Evolutionary conservation across 2,797 vertebrate species (phyloP), one percentile per base, ranked within the genome.

Genomic region (Hydrophis major): DNA sequence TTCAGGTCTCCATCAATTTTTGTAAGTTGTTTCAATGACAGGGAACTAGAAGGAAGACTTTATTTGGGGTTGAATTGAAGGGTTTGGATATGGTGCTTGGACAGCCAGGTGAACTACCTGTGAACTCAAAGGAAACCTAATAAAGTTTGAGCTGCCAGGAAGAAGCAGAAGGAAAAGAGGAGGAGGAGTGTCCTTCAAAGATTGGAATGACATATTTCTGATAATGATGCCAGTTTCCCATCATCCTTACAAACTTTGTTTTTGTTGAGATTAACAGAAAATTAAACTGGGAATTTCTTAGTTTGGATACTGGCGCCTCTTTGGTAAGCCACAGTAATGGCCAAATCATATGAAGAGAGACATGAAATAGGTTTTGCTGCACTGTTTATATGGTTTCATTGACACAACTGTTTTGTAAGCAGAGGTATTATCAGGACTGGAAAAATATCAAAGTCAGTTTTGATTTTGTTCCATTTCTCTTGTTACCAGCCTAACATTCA

Each of bases 101-200:
- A 92, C 83, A 78, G 47, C 37, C 8, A 12, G 20, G 22, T 92
- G 89, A 94, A 92, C 93, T 94, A 50, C 53, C 87, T 7, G 28
- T 94, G 91, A 94, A 91, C 89, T 59, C 37, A 18, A n/a, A 47
- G 42, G 61, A 92, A 90, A 90, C 89, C 86, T 50, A 14, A 59
- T 57, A 89, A 66, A 57, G 20, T 61, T 8, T 47, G 42, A 60
- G 42, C 32, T 91, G 90, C 53, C 87, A 56, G 47, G 55, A 89
- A 53, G 59, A 28, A 74, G 59, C 28, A 63, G 42, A 22, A 47
- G 5, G 32, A 59, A 50, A 25, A n/a, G 25, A 20, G 27, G 50
- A 61, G 32, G 88, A 47, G 78, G 50, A 59, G 18, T 37, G 27
- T 92, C 32, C 91, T 89, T 91, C 69, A 42, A 87, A 88, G 86